These are phyloP conservation scores for Chrysochloris asiatica DNA, from an alignment of 2,113 vertebrate genomes.

Conservation along the genomic window DNA sequence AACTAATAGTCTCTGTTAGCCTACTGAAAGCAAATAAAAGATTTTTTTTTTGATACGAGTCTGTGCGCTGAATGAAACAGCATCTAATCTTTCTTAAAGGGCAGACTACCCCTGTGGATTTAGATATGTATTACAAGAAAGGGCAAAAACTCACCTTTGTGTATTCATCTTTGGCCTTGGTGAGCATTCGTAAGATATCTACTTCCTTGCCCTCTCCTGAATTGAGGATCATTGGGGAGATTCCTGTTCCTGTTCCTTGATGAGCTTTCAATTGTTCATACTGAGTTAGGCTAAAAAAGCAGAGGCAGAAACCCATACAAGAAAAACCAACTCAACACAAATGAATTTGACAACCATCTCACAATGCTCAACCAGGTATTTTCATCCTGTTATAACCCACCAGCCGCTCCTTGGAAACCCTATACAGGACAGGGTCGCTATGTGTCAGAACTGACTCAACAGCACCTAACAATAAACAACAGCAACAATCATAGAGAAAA, in stretches of 20 bases:
- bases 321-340: conserved; percentile 13
- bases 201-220: conserved; percentile 87
- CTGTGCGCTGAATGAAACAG: not conserved
- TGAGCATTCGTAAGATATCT: conserved; percentile 96
- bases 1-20: not conserved
- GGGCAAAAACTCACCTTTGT: conserved; percentile 89
- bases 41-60: not conserved
- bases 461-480: no score
- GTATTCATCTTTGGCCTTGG: conserved; percentile 94
- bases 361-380: not conserved
- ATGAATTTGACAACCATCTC: not conserved
- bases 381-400: not conserved
- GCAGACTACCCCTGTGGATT: not conserved
- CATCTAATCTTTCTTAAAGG: not conserved
- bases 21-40: not conserved
- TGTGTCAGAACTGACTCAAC: no score
- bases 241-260: conserved; percentile 81
- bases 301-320: not conserved
- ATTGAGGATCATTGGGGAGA: conserved; percentile 83
- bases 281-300: conserved; percentile 89
- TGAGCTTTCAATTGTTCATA: conserved; percentile 91
- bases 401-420: no score
- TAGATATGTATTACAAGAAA: not conserved
- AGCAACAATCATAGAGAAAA: not conserved
- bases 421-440: no score